A percentile compares a stretch with the other conserved stretches of the same genome.
phyloP scores from a whole-genome alignment of 2,113 vertebrate species.

The Aix galericulata region DNA sequence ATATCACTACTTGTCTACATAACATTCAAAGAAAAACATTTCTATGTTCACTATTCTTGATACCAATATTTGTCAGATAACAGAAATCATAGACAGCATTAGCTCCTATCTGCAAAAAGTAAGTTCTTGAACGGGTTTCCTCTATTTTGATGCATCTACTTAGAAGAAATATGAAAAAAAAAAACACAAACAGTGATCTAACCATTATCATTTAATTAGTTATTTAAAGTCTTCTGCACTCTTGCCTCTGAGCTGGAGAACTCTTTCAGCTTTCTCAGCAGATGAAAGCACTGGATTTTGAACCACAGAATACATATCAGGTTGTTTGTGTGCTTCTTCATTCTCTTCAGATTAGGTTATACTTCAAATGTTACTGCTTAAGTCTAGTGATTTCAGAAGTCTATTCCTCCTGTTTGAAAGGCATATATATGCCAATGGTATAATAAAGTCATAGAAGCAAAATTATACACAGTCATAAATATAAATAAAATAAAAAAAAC shows the following conservation, averaged over 20 bases:
- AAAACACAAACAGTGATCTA: background rate
- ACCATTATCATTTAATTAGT: background rate
- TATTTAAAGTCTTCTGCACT: constrained; percentile 13
- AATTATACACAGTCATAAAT: background rate
- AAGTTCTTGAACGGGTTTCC: background rate
- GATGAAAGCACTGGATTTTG: constrained; percentile 2
- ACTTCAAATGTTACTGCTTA: background rate
- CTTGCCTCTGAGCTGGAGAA: background rate
- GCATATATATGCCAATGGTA: background rate
- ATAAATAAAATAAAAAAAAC: background rate
- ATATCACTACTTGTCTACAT: background rate
- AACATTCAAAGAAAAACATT: background rate
- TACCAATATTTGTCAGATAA: background rate
- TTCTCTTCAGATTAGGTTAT: background rate
- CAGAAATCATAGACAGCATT: background rate
- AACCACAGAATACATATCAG: background rate
- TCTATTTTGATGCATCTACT: background rate
- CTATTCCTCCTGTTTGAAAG: background rate
- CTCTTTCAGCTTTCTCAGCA: constrained; percentile 20
- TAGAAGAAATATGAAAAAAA: constrained; percentile 26
- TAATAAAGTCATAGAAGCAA: background rate
- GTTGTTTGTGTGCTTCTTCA: background rate
- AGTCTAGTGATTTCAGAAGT: background rate
- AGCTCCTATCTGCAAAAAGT: background rate
- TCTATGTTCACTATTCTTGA: background rate